These are phyloP conservation scores for Grapholita molesta DNA, from an alignment of 1,140 invertebrate species.

Conservation along the genomic window DNA sequence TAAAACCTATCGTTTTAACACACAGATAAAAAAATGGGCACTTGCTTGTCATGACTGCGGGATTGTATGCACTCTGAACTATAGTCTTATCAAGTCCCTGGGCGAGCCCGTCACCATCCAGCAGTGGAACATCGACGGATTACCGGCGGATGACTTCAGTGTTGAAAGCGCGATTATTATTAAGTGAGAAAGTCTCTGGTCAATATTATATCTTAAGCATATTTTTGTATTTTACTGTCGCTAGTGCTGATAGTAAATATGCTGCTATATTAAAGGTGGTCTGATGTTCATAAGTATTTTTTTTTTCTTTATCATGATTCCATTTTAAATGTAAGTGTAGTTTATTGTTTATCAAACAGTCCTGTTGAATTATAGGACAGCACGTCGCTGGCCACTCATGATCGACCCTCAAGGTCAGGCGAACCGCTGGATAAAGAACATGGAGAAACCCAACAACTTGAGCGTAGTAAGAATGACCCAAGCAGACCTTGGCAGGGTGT, in stretches of 20 bases:
- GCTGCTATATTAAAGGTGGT: no score
- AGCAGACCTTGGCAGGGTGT: constrained; percentile 88
- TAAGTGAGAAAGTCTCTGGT: constrained; percentile 74
- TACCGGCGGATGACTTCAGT: constrained; percentile 94
- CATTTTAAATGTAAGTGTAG: neutral
- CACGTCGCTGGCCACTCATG: constrained; percentile 93
- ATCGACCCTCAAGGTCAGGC: constrained; percentile 97
- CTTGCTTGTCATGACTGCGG: constrained; percentile 81
- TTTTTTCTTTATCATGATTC: no score
- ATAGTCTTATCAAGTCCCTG: constrained; percentile 84
- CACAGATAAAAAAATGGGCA: constrained; percentile 86
- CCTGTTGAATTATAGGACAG: constrained; percentile 81
- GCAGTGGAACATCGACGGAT: constrained; percentile 94
- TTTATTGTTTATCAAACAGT: no score
- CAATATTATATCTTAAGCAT: neutral
- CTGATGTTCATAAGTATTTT: no score
- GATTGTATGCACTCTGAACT: constrained; percentile 88
- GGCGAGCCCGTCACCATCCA: constrained; percentile 93
- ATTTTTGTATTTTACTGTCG: neutral
- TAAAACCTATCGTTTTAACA: neutral
- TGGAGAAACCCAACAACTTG: constrained; percentile 93
- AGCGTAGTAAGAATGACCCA: constrained; percentile 90
- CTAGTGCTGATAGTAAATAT: no score
- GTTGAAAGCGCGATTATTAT: constrained; percentile 96
- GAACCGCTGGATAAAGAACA: constrained; percentile 96